Conservation (phyloP, 2,113 vertebrate species). For the Ophthalmolycus amberensis region DNA sequence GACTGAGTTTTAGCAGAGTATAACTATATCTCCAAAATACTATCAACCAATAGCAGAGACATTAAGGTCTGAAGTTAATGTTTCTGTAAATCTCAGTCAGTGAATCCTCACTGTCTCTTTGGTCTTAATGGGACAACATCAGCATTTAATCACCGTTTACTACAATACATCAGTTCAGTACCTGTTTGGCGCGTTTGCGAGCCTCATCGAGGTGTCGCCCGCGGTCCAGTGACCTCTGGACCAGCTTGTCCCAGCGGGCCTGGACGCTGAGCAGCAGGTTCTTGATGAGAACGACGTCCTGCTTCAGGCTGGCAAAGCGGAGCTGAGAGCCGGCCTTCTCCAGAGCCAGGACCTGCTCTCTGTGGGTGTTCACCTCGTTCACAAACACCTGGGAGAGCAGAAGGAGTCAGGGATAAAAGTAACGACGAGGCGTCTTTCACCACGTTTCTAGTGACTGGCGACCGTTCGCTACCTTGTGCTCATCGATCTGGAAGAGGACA, state of each 20-base stretch:
- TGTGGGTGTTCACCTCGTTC: conserved; percentile 96
- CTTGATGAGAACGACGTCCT: conserved; percentile 98
- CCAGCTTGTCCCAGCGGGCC: conserved; percentile 98
- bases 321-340: conserved; percentile 96
- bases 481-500: conserved; percentile 96
- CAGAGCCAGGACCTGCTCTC: conserved; percentile 95
- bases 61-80: background rate
- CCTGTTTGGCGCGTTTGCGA: conserved; percentile 97
- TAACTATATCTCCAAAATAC: background rate
- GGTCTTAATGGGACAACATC: background rate
- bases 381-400: conserved; percentile 89
- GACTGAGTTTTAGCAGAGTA: background rate
- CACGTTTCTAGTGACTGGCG: too few species aligned
- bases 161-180: conserved; percentile 63
- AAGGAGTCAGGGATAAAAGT: background rate
- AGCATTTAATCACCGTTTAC: background rate
- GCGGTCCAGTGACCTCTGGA: conserved; percentile 95
- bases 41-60: background rate
- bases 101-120: background rate
- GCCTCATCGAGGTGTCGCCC: conserved; percentile 95
- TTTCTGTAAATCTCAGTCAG: background rate
- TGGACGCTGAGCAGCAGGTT: conserved; percentile 98
- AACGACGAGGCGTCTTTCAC: background rate
- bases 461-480: conserved; percentile 91
- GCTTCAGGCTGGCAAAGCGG: conserved; percentile 97